Evolutionary conservation across 2,797 vertebrate species (phyloP).

Genomic region (Pempheris klunzingeri): DNA sequence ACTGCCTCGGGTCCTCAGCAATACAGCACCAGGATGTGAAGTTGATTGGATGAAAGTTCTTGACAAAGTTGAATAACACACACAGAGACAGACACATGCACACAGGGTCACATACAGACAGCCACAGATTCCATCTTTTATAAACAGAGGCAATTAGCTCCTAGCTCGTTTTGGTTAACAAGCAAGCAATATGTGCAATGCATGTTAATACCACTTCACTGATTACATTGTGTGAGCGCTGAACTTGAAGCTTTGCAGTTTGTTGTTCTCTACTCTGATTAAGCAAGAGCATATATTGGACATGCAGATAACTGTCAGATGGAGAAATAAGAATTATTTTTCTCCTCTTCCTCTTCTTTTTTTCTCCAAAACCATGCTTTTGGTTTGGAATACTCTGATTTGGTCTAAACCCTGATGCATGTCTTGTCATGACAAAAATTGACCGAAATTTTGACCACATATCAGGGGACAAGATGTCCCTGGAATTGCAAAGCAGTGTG

Average conservation of each 20-base stretch:
- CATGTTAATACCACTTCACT: constrained; percentile 55
- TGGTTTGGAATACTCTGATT: constrained; percentile 2
- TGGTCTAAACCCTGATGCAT: background rate
- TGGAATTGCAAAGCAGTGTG: constrained; percentile 45
- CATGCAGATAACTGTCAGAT: constrained; percentile 12
- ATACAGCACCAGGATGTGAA: no score
- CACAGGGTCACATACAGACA: no score
- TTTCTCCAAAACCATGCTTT: background rate
- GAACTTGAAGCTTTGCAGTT: constrained; percentile 27
- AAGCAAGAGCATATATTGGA: constrained; percentile 11
- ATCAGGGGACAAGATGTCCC: constrained; percentile 22
- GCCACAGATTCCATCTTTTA: no score
- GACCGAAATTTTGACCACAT: constrained; percentile 22
- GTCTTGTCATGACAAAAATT: constrained; percentile 27
- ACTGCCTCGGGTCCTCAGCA: no score
- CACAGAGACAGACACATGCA: no score
- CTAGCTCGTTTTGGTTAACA: constrained; percentile 56
- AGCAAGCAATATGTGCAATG: constrained; percentile 67
- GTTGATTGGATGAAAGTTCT: no score
- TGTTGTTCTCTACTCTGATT: constrained; percentile 17
- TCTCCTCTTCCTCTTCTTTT: no score
- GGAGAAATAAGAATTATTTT: constrained; percentile 7
- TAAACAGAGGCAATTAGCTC: no score
- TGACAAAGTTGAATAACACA: no score
- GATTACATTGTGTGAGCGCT: constrained; percentile 39